phyloP scores from a whole-genome alignment of 2,888 invertebrate species.

The Drosophila barbarae region DNA sequence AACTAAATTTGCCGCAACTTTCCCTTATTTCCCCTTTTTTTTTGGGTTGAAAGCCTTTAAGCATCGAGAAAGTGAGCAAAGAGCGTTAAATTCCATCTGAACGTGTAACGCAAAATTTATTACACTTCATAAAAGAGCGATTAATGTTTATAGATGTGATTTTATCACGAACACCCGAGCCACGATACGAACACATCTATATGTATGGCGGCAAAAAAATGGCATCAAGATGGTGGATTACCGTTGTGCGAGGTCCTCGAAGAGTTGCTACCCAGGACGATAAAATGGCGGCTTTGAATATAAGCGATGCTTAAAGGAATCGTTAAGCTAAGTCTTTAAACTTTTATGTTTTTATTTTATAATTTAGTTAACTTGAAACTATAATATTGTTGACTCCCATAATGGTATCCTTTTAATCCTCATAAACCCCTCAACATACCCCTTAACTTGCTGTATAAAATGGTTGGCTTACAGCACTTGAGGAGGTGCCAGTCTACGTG shows the following conservation, averaged over 20 bases:
- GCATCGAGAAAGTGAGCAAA: background rate
- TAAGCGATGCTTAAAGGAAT: background rate
- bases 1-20: slow-evolving; percentile 46
- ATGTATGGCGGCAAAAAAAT: slow-evolving; percentile 1
- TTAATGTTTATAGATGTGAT: slow-evolving; percentile 75
- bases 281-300: background rate
- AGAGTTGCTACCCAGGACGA: slow-evolving; percentile 18
- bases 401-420: background rate
- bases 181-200: slow-evolving; percentile 16
- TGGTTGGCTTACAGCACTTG: slow-evolving; percentile 16
- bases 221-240: slow-evolving; percentile 9
- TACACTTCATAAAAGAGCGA: slow-evolving; percentile 75
- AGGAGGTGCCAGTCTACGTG: slow-evolving; percentile 50
- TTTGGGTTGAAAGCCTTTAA: slow-evolving; percentile 4
- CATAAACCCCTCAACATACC: slow-evolving; percentile 12
- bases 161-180: slow-evolving; percentile 63
- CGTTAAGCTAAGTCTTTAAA: background rate
- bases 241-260: slow-evolving; percentile 1
- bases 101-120: slow-evolving; percentile 64
- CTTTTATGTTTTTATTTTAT: slow-evolving; percentile 1
- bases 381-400: background rate
- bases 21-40: slow-evolving; percentile 16
- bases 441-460: slow-evolving; percentile 10
- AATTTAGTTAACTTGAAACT: background rate
- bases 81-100: slow-evolving; percentile 44